Evolutionary conservation across 2,113 vertebrate species (phyloP).

Genomic region (Anolis carolinensis): DNA sequence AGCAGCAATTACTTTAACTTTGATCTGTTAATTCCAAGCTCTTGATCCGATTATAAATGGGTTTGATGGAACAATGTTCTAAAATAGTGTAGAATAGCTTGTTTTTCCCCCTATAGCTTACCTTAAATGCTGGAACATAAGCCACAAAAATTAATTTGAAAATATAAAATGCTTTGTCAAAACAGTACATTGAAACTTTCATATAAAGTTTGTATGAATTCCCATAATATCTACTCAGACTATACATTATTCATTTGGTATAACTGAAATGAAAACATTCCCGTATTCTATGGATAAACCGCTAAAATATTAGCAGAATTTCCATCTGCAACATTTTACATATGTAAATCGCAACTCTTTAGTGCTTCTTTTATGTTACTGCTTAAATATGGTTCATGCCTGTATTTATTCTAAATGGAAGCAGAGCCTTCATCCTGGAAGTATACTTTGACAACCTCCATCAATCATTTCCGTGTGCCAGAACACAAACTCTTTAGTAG

Average conservation of each 20-base stretch:
- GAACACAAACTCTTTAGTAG: constrained; percentile 43
- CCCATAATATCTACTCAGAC: neutral
- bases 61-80: neutral
- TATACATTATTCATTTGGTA: neutral
- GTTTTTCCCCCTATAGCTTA: neutral
- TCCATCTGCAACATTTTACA: neutral
- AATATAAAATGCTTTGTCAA: neutral
- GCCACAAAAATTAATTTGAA: neutral
- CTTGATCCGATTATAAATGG: neutral
- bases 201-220: neutral
- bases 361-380: neutral
- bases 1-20: too few relatives aligned
- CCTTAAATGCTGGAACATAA: neutral
- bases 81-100: neutral
- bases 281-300: neutral
- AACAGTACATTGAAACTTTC: neutral
- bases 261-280: neutral
- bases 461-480: constrained; percentile 42
- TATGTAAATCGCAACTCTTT: neutral
- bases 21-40: too few relatives aligned
- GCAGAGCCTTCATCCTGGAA: constrained; percentile 34
- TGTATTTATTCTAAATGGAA: constrained; percentile 41
- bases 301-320: neutral
- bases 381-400: neutral
- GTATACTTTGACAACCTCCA: constrained; percentile 54